These are phyloP conservation scores for Papilio polytes DNA, from an alignment of 1,140 invertebrate species.

Conservation along the genomic window DNA sequence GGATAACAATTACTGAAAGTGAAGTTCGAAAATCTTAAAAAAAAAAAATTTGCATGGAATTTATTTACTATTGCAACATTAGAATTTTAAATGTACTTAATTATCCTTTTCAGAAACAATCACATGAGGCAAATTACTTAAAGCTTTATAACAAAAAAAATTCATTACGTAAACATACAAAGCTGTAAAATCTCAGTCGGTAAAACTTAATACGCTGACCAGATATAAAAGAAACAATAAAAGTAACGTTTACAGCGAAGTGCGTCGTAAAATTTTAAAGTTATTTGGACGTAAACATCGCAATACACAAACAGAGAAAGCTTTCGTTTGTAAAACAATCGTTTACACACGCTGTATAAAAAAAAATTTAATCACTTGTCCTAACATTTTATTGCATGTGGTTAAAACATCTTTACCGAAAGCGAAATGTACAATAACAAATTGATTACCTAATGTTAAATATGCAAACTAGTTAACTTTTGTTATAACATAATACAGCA, in stretches of 20 bases:
- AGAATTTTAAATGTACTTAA: background rate
- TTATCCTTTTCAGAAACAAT: background rate
- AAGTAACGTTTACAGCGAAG: constrained; percentile 38
- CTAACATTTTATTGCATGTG: background rate
- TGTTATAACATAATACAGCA: too few species aligned
- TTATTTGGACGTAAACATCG: constrained; percentile 38
- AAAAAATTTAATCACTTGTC: background rate
- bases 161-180: background rate
- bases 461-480: too few species aligned
- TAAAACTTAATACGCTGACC: constrained; percentile 38
- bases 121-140: background rate
- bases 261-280: constrained; percentile 38
- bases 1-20: background rate
- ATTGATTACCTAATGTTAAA: too few species aligned
- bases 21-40: too few species aligned
- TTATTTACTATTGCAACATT: too few species aligned
- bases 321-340: constrained; percentile 38
- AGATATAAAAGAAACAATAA: constrained; percentile 35
- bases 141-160: background rate
- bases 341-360: background rate
- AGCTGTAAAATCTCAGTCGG: constrained; percentile 10
- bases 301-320: constrained; percentile 33
- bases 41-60: too few species aligned
- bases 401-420: background rate
- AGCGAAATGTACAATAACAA: background rate